These are phyloP conservation scores for Pseudanteris insignis DNA, from an alignment of 2,888 invertebrate genomes.

Conservation along the genomic window DNA sequence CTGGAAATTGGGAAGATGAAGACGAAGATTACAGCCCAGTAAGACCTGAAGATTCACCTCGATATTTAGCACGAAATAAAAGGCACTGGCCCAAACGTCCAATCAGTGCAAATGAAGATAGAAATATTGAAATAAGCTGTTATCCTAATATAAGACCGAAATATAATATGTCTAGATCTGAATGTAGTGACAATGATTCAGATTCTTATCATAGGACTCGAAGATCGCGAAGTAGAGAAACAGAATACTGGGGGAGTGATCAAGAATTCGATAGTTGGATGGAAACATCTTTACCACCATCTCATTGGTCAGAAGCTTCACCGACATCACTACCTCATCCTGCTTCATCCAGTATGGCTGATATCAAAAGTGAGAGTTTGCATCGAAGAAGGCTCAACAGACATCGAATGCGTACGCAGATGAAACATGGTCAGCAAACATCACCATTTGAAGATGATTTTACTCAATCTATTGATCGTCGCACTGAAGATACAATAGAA, in stretches of 20 bases:
- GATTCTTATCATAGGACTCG: constrained; percentile 61
- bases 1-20: constrained; percentile 51
- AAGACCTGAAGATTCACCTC: constrained; percentile 59
- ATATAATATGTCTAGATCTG: constrained; percentile 62
- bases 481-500: constrained; percentile 53
- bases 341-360: constrained; percentile 42
- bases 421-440: constrained; percentile 63
- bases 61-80: constrained; percentile 56
- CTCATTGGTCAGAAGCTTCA: constrained; percentile 61
- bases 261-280: constrained; percentile 64
- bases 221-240: constrained; percentile 62
- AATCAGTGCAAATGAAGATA: constrained; percentile 63
- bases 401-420: constrained; percentile 54
- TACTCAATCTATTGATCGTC: constrained; percentile 67
- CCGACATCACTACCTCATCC: constrained; percentile 17
- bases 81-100: constrained; percentile 63
- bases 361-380: constrained; percentile 58
- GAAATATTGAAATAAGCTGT: constrained; percentile 55
- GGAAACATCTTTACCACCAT: constrained; percentile 50
- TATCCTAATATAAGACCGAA: constrained; percentile 58
- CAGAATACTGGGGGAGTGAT: constrained; percentile 63
- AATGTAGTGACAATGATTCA: constrained; percentile 63
- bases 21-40: constrained; percentile 61
- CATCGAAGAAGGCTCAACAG: constrained; percentile 60
- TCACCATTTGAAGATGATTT: constrained; percentile 74